Base-by-base conservation (phyloP, 2,888 invertebrate genomes). In the Acanthosepion pharaonis region DNA sequence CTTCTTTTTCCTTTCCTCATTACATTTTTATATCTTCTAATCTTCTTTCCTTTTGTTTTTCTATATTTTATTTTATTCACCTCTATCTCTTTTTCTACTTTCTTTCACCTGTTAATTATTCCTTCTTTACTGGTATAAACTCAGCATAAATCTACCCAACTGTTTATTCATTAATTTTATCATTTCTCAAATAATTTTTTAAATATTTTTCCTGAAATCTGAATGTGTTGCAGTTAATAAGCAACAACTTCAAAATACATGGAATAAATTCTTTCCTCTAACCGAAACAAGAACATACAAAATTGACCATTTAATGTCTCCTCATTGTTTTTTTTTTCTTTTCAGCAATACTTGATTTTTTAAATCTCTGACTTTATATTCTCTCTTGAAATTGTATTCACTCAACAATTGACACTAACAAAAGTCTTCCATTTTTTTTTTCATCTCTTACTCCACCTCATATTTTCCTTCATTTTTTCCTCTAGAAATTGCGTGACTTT, bases 331-430 rank as follows among this genome's bases (percentile, higher is more conserved):
- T 20, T 33, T 59, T 59, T 5, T 59, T 20, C 23, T 59, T 55
- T 15, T 59, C 23, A 59, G 59, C 20, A 23, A 23, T 59, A 5
- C 78, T 33, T n/a, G n/a, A 78, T 23, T 15, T 78, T n/a, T 78
- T 78, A 23, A n/a, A 15, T n/a, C n/a, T 78, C 15, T 78, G n/a
- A 78, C n/a, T n/a, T 33, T n/a, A 33, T 78, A 33, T n/a, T 78
- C 18, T 78, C 33, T 78, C 33, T n/a, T 78, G 78, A 78, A 78
- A 78, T n/a, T 78, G 28, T 78, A 78, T 78, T 78, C 78, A 78
- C 78, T n/a, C 78, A 78, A n/a, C n/a, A n/a, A 78, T 78, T 78
- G n/a, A n/a, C n/a, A n/a, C n/a, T 78, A n/a, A 78, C 78, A 78
- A 78, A 11, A n/a, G 3, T 15, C 18, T 11, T n/a, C 11, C 15